phyloP scores from a whole-genome alignment of 2,888 invertebrate genomes.

The Tubiluchus corallicola region DNA sequence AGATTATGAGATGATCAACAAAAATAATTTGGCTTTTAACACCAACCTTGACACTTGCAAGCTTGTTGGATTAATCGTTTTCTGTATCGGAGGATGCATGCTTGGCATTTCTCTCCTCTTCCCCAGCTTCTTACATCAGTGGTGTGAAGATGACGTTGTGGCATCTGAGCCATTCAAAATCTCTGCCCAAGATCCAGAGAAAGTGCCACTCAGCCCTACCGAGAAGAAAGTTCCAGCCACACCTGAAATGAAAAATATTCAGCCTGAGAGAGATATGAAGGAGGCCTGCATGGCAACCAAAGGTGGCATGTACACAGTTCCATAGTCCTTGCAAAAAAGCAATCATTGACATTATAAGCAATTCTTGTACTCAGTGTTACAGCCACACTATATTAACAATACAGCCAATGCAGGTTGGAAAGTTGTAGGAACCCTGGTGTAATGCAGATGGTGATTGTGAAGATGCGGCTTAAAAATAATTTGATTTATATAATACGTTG shows the following conservation, averaged over 20 bases:
- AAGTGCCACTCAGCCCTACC: constrained; percentile 20
- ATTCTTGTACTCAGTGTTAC: too few relatives aligned
- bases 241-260: constrained; percentile 25
- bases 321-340: too few relatives aligned
- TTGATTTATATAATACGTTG: too few relatives aligned
- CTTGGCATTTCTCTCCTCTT: constrained; percentile 31
- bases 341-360: too few relatives aligned
- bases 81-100: constrained; percentile 33
- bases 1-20: constrained; percentile 28
- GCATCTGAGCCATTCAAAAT: constrained; percentile 16
- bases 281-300: constrained; percentile 18
- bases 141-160: constrained; percentile 26
- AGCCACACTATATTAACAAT: too few relatives aligned
- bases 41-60: constrained; percentile 32
- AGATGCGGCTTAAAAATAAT: too few relatives aligned
- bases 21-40: constrained; percentile 30
- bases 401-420: too few relatives aligned
- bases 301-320: constrained; percentile 14
- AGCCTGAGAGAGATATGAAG: constrained; percentile 22
- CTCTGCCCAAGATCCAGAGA: constrained; percentile 18
- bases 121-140: constrained; percentile 31
- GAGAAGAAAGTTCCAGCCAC: constrained; percentile 27
- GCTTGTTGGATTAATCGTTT: constrained; percentile 32
- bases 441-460: too few relatives aligned
- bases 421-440: too few relatives aligned